Base-by-base conservation (phyloP, 2,888 invertebrate species). In the Actias luna region DNA sequence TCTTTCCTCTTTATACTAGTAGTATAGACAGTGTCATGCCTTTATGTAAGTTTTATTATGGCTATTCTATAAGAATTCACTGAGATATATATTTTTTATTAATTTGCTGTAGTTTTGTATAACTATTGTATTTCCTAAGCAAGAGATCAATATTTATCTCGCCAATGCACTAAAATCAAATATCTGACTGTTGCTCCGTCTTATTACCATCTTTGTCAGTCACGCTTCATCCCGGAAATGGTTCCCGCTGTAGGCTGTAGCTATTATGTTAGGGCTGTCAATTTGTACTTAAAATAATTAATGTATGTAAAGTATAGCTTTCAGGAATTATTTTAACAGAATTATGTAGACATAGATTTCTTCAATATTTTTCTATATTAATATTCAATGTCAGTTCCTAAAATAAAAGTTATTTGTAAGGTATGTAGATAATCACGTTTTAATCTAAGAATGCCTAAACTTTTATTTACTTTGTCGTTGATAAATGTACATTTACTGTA, bases 181-280 rank as follows among this genome's bases (percentile, higher is more conserved):
- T 62, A 36, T 62, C 25, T 25, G 39, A 25, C 42, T 42, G 58
- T 62, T 42, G 42, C 57, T 58, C 42, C 31, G 58, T 57, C 61
- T 62, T 63, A 63, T 63, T 61, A 64, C 65, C 69, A 71, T 72
- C 70, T 71, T 65, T 70, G 75, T 71, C 76, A 73, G 70, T 70
- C 70, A 75, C 79, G 78, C 73, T 69, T 64, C 70, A 63, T 75
- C 74, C 79, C 76, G 80, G 80, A 80, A 78, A 73, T 71, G 69
- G 65, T 66, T 67, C 73, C 76, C 66, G 71, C 75, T 46, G 68
- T 65, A 68, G 71, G 72, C 74, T 62, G 57, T 58, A 58, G 61
- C 33, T 59, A 29, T 62, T 58, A 12, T 25, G 5, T 5, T 50
- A 62, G 62, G 62, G 62, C 27, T 62, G 62, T 58, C 62, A 50